phyloP scores from a whole-genome alignment of 2,888 invertebrate species.

The Pheosia tremula region DNA sequence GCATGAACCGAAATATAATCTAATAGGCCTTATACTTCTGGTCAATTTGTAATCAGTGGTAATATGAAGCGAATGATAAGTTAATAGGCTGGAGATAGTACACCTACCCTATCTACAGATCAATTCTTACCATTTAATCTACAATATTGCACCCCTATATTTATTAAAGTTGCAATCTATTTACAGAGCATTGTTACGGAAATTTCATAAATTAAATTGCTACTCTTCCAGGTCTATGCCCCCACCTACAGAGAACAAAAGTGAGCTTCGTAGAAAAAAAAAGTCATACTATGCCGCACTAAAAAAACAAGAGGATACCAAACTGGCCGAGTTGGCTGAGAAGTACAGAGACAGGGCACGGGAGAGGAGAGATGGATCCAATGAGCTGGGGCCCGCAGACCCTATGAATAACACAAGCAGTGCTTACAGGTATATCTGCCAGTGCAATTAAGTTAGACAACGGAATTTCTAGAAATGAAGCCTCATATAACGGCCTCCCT shows the following conservation, averaged over 20 bases:
- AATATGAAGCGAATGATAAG: no score
- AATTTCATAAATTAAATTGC: slow-evolving; percentile 7
- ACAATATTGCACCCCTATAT: no score
- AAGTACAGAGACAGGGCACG: slow-evolving; percentile 96
- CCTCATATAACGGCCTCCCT: no score
- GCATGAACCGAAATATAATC: no score
- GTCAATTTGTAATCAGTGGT: no score
- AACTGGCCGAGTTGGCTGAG: slow-evolving; percentile 96
- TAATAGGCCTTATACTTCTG: no score
- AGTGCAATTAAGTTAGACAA: not conserved
- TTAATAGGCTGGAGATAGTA: no score
- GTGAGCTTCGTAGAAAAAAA: slow-evolving; percentile 95
- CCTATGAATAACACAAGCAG: slow-evolving; percentile 93
- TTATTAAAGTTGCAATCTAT: no score
- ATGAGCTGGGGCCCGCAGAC: slow-evolving; percentile 92
- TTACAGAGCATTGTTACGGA: no score
- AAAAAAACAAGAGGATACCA: slow-evolving; percentile 97
- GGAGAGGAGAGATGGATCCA: slow-evolving; percentile 94
- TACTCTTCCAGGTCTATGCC: slow-evolving; percentile 68
- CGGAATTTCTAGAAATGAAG: not conserved
- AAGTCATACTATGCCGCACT: slow-evolving; percentile 97
- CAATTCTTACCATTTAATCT: no score
- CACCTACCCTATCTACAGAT: no score
- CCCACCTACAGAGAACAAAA: slow-evolving; percentile 88
- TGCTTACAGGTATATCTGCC: slow-evolving; percentile 85